Percentiles rank a stretch among this genome's conserved stretches.
These are phyloP conservation scores for Sebastiscus tertius DNA, from an alignment of 2,797 vertebrate genomes.

Conservation along the genomic window DNA sequence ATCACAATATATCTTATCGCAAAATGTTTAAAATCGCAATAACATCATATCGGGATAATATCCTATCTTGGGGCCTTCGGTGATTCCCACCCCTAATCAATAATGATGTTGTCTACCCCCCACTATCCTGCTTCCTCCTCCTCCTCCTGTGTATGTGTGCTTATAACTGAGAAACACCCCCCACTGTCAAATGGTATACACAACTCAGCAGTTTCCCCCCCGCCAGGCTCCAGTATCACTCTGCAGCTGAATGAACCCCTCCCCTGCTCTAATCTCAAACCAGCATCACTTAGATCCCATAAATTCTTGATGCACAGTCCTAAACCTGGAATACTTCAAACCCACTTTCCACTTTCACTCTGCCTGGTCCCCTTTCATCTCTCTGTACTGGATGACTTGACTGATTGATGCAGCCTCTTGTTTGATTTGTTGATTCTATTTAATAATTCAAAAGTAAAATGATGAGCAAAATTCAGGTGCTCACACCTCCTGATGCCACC, in stretches of 20 bases:
- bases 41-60: too few relatives aligned
- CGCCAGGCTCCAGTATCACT: slow-evolving; percentile 24
- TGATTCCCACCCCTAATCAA: neutral
- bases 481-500: slow-evolving; percentile 4
- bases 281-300: slow-evolving; percentile 65
- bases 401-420: neutral
- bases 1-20: too few relatives aligned
- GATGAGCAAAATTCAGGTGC: neutral
- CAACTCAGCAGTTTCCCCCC: slow-evolving; percentile 5
- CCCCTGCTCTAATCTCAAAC: slow-evolving; percentile 53
- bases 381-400: neutral
- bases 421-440: slow-evolving; percentile 28
- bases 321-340: slow-evolving; percentile 55
- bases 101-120: neutral
- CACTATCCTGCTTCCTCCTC: neutral
- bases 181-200: slow-evolving; percentile 22
- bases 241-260: slow-evolving; percentile 29
- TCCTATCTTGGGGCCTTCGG: fast-evolving
- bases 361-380: neutral
- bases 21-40: too few relatives aligned
- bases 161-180: slow-evolving; percentile 12
- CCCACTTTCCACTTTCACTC: neutral
- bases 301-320: slow-evolving; percentile 61
- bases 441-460: slow-evolving; percentile 32
- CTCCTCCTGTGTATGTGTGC: slow-evolving; percentile 1